A percentile compares a stretch with the other conserved stretches of the same genome.
phyloP scores from a whole-genome alignment of 2,888 invertebrate genomes.

The Ryuthela nishihirai region DNA sequence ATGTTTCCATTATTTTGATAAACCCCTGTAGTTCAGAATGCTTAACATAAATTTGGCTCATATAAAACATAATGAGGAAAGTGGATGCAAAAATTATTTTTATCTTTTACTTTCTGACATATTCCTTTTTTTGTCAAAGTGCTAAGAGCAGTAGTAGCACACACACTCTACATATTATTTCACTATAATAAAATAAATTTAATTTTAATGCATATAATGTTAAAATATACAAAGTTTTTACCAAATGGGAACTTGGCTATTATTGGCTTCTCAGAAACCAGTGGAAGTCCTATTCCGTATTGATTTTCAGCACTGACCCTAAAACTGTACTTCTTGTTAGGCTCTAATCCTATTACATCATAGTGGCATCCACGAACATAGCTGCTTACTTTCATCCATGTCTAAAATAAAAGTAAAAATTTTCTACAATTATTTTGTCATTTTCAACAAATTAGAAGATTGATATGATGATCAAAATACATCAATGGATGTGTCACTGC shows the following conservation, averaged over 20 bases:
- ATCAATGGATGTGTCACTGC: no score
- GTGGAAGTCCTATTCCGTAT: slow-evolving; percentile 92
- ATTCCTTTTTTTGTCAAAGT: no score
- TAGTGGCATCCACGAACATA: slow-evolving; percentile 90
- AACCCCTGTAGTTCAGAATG: no score
- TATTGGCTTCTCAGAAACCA: slow-evolving; percentile 81
- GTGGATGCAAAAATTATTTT: no score
- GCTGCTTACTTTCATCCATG: slow-evolving; percentile 84
- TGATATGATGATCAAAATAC: neutral
- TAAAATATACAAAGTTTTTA: no score
- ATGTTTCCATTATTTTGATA: no score
- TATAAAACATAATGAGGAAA: no score
- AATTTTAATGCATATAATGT: neutral
- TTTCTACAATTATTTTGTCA: neutral
- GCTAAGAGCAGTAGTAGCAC: no score
- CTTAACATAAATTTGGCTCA: no score
- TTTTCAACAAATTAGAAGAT: neutral
- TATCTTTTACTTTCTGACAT: no score
- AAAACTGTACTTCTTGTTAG: slow-evolving; percentile 88
- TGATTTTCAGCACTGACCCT: slow-evolving; percentile 97
- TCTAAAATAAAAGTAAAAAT: slow-evolving; percentile 5
- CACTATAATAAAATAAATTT: no score
- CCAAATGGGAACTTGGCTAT: slow-evolving; percentile 94
- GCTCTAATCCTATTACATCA: slow-evolving; percentile 90
- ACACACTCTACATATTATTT: no score